Evolutionary conservation across 2,113 vertebrate genomes (phyloP), one percentile per base, ranked within the genome.

Genomic region (Microcebus jonahi): DNA sequence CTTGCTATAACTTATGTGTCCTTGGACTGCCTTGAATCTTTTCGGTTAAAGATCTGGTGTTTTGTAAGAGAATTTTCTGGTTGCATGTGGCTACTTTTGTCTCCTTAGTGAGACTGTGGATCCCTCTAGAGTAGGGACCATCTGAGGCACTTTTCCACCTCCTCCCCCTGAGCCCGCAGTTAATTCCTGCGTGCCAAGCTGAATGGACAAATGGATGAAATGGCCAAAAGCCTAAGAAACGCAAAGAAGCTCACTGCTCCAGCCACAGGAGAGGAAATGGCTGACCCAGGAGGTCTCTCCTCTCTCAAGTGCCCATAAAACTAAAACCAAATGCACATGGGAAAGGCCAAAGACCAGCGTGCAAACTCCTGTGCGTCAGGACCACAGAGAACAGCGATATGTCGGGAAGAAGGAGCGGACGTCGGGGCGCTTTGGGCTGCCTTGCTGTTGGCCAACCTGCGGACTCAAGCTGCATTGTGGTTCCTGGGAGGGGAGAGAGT

Each of bases 381-480:
- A 9, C 76, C 13, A 18, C 27, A 48, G 76, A 45, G 57, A 76
- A 9, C 20, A 14, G 5, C 2, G 21, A 34, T 76, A 8, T 63
- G 20, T 39, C 68, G 42, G 39, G n/a, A 45, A 59, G n/a, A 45
- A 55, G 55, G 59, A 7, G 5, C 17, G 23, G 39, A 27, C 53
- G 12, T 1, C 45, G 36, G 71, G 94, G 18, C 23, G 11, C 6
- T 1, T 23, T 42, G 25, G 36, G n/a, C 8, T 1, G 63, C 48
- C 70, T 61, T 0, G 0, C 23, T 29, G 3, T 23, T 11, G 17
- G 50, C 50, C 53, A 27, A 15, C 8, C 1, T 1, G 87, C 25
- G 11, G 50, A 73, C 3, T 23, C 48, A 31, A 13, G 18, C 5
- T 13, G 18, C 39, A 2, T 18, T 23, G 5, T 59, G 39, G 25